Conservation (phyloP, 2,113 vertebrate genomes). For the Alosa alosa region DNA sequence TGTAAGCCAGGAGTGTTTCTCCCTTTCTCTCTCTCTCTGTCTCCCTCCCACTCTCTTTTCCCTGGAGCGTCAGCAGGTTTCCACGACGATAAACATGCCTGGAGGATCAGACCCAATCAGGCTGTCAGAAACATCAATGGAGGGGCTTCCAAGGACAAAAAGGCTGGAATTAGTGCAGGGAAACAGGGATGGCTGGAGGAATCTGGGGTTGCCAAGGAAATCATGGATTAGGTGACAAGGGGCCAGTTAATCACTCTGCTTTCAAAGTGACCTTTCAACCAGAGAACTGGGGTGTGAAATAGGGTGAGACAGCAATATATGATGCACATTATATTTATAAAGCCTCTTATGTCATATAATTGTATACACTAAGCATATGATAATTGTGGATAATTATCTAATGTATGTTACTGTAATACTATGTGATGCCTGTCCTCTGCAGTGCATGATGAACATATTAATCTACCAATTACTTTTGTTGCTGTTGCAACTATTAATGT, state of each 20-base stretch:
- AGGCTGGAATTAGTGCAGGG: slow-evolving; percentile 5
- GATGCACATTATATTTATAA: background rate
- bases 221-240: slow-evolving; percentile 13
- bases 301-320: background rate
- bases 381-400: background rate
- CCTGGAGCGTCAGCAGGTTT: slow-evolving; percentile 70
- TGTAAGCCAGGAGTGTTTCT: slow-evolving; percentile 31
- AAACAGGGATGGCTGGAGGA: background rate
- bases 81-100: slow-evolving; percentile 65
- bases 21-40: slow-evolving; percentile 31
- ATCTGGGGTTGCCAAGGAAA: background rate
- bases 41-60: background rate
- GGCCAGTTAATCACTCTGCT: background rate
- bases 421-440: background rate
- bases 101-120: slow-evolving; percentile 67
- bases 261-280: background rate
- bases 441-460: background rate
- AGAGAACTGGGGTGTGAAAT: background rate
- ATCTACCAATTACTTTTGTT: background rate
- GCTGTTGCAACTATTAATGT: too few species aligned
- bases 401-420: background rate
- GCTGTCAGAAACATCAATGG: slow-evolving; percentile 40
- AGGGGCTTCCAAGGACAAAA: slow-evolving; percentile 25
- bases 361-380: too few species aligned
- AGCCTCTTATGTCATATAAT: background rate